Percentiles rank a stretch among this genome's conserved stretches.
Conservation (phyloP, 2,113 vertebrate species). For the Candoia aspera region DNA sequence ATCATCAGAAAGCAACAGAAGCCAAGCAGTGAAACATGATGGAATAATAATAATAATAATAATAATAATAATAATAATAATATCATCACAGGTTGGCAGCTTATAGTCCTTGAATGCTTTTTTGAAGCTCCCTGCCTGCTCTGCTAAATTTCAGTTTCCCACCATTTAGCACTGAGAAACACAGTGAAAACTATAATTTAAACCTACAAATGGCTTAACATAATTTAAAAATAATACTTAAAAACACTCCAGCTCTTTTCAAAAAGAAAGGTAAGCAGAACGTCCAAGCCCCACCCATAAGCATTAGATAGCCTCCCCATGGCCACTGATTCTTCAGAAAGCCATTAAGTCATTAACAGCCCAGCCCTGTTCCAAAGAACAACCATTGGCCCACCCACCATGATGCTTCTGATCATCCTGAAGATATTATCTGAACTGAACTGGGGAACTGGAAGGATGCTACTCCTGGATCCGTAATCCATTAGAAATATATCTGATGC, state of each 20-base stretch:
- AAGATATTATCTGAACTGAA: not conserved
- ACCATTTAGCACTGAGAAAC: not conserved
- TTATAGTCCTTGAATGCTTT: not conserved
- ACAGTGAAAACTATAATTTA: not conserved
- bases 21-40: not conserved
- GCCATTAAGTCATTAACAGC: not conserved
- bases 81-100: not conserved
- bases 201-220: not conserved
- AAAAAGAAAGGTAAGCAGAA: not conserved
- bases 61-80: not conserved
- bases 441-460: slow-evolving; percentile 54
- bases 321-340: not conserved
- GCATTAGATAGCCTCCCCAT: not conserved
- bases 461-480: slow-evolving; percentile 60
- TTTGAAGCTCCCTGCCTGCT: not conserved
- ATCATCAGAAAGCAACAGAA: not conserved
- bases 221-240: not conserved
- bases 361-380: not conserved
- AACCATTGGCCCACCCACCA: not conserved
- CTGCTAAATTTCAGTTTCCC: not conserved
- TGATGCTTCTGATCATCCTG: not conserved
- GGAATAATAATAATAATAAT: not conserved
- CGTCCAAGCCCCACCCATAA: not conserved
- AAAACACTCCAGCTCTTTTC: not conserved
- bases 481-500: slow-evolving; percentile 69